Base-by-base conservation (phyloP, 2,113 vertebrate genomes). In the Antennarius striatus region DNA sequence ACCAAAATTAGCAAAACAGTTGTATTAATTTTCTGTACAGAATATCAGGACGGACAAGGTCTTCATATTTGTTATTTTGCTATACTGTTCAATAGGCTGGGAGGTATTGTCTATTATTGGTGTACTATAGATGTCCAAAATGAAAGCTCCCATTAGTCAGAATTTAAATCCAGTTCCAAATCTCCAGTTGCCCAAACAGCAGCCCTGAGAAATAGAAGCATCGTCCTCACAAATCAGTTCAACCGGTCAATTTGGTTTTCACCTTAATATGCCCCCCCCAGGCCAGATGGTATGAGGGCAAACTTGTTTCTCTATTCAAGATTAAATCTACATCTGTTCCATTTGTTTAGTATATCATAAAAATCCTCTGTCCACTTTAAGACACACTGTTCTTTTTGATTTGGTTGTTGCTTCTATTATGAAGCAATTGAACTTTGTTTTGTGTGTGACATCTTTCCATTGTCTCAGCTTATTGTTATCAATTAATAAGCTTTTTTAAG, bases 251-350 rank as follows among this genome's bases (percentile, higher is more conserved):
- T 92, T 88, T 75, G 77, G 69, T 59, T 71, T 79, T 83, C 71
- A 75, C 88, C 88, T 89, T 77, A 80, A 75, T 75, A 58, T 79
- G 65, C 68, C 69, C 68, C 69, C 59, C 57, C 70, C 69, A 46
- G 74, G 73, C 86, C 91, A 92, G 90, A 92, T 91, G 91, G 87
- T 81, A 56, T 77, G 64, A 80, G 79, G 83, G 81, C 72, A 86
- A 81, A 76, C 86, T 83, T 65, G 70, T 80, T 79, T 86, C 79
- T 78, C 83, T 79, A 68, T 90, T 91, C 84, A 83, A 83, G 86
- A 84, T 85, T 88, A 81, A 88, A 85, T 84, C 78, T 65, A 83
- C 75, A 75, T 81, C 81, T 73, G 73, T 79, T 77, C 75, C 52
- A 51, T 89, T 87, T 88, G 86, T 84, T 88, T 83, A 82, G 75